These are phyloP conservation scores for Sialis fuliginosa DNA, from an alignment of 2,888 invertebrate species.

Conservation along the genomic window DNA sequence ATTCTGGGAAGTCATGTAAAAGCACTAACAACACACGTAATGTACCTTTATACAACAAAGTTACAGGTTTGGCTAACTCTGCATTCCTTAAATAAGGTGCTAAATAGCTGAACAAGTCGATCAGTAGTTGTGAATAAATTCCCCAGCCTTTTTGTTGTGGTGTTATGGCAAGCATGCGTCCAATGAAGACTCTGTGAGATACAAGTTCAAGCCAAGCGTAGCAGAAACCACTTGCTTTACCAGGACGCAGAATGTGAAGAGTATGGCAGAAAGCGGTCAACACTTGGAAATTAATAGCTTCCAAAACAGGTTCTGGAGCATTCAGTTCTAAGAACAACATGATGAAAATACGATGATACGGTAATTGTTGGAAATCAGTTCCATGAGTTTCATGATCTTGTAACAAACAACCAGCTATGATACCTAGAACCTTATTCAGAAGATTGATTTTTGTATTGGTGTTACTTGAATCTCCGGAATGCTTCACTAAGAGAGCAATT, in stretches of 20 bases:
- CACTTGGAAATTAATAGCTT: conserved; percentile 87
- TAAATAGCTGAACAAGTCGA: conserved; percentile 91
- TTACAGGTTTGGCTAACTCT: conserved; percentile 85
- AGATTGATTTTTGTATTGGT: conserved; percentile 93
- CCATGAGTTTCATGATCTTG: conserved; percentile 91
- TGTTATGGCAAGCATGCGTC: conserved; percentile 75
- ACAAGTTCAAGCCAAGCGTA: conserved; percentile 98
- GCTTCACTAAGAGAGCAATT: conserved; percentile 86
- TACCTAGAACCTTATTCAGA: conserved; percentile 86
- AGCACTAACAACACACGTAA: conserved; percentile 85
- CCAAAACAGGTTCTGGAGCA: conserved; percentile 80
- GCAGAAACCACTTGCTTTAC: conserved; percentile 88
- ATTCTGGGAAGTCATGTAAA: conserved; percentile 97
- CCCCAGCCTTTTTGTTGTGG: conserved; percentile 94
- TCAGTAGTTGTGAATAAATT: conserved; percentile 89
- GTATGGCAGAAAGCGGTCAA: conserved; percentile 94
- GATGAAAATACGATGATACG: conserved; percentile 92
- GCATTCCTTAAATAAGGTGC: conserved; percentile 95
- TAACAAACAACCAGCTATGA: conserved; percentile 85
- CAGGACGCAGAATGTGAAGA: conserved; percentile 80
- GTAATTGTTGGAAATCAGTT: conserved; percentile 87
- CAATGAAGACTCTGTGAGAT: conserved; percentile 91
- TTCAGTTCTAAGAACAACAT: conserved; percentile 94
- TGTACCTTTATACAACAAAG: conserved; percentile 88
- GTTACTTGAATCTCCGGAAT: conserved; percentile 77